Conservation (phyloP, 2,797 vertebrate genomes). For the Alectoris magna region DNA sequence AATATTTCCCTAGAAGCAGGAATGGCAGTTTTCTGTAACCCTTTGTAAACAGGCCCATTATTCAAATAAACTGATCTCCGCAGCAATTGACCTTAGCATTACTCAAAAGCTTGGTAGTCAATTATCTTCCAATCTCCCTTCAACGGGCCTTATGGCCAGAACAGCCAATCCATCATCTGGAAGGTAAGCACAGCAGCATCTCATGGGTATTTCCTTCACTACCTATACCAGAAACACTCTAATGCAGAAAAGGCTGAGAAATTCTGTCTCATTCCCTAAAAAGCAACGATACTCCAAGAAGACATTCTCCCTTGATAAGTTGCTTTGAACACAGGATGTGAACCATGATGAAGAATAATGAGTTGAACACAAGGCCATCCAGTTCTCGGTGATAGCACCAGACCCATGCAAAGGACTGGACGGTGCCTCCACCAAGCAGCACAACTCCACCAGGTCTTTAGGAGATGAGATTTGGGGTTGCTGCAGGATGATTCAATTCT, state of each 20-base stretch:
- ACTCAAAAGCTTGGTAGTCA: conserved; percentile 79
- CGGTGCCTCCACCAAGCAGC: not conserved
- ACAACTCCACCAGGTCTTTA: not conserved
- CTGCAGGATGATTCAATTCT: not conserved
- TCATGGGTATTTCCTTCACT: conserved; percentile 48
- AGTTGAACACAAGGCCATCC: rapidly evolving
- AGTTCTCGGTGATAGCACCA: not conserved
- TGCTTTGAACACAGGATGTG: not conserved
- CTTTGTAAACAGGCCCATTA: conserved; percentile 71
- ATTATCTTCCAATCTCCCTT: conserved; percentile 80
- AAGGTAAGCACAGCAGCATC: conserved; percentile 75
- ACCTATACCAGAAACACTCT: conserved; percentile 9
- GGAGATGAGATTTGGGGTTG: not conserved
- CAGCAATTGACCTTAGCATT: conserved; percentile 79
- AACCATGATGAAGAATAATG: not conserved
- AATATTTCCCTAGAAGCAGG: not conserved
- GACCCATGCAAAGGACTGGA: not conserved
- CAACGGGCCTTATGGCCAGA: conserved; percentile 72
- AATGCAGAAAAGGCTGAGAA: conserved; percentile 33
- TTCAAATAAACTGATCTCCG: conserved; percentile 77
- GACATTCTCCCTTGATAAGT: not conserved
- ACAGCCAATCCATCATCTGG: conserved; percentile 77
- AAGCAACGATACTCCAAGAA: not conserved
- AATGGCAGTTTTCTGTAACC: conserved; percentile 40
- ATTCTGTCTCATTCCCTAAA: conserved; percentile 18